phyloP scores from a whole-genome alignment of 2,113 vertebrate genomes.

The Cettia cetti region DNA sequence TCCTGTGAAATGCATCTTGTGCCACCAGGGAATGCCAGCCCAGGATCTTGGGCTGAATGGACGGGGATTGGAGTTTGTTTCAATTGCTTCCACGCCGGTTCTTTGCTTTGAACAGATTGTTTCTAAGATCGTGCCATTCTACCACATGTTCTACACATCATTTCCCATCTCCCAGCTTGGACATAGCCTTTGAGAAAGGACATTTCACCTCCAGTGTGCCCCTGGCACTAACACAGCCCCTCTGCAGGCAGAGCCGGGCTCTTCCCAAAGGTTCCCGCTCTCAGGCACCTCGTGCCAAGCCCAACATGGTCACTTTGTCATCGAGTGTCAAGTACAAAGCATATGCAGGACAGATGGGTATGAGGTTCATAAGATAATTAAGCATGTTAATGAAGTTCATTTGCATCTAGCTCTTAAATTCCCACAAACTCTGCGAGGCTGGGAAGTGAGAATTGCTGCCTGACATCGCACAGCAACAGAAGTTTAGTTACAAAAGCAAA shows the following conservation, averaged over 20 bases:
- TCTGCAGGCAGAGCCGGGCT: accelerated
- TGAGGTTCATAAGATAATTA: constrained; percentile 19
- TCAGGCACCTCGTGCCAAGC: not conserved
- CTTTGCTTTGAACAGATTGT: not conserved
- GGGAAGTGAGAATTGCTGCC: constrained; percentile 24
- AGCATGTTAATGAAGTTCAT: constrained; percentile 41
- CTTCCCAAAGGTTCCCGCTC: not conserved
- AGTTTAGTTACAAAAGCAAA: not conserved
- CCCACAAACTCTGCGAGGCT: constrained; percentile 23
- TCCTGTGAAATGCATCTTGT: accelerated
- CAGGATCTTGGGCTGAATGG: not conserved
- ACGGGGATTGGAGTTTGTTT: not conserved
- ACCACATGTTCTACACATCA: accelerated
- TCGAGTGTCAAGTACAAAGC: not conserved
- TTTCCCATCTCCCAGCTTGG: not conserved
- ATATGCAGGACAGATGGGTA: constrained; percentile 29
- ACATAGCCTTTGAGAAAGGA: not conserved
- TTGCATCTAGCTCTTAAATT: constrained; percentile 39
- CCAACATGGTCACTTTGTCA: not conserved
- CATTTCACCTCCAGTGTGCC: not conserved
- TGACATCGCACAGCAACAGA: not conserved
- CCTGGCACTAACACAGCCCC: not conserved
- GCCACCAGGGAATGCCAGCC: not conserved
- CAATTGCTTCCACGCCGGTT: not conserved
- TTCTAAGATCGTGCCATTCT: accelerated